These are phyloP conservation scores for Apogon hyalosoma DNA, from an alignment of 2,797 vertebrate genomes.

Conservation along the genomic window DNA sequence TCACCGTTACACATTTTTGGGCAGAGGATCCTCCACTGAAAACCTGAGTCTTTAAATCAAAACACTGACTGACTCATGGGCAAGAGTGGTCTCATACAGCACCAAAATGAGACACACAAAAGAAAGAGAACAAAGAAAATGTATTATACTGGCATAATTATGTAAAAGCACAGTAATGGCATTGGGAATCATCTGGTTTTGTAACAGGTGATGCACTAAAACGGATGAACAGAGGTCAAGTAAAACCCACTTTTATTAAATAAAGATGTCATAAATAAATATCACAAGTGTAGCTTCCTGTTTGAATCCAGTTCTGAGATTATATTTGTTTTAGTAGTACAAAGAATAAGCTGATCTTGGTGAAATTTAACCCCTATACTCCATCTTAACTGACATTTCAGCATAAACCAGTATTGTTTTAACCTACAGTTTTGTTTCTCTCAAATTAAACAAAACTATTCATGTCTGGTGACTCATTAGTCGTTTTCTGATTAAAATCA, in stretches of 20 bases:
- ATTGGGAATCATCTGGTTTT: no score
- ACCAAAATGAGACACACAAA: no score
- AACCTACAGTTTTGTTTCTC: background rate
- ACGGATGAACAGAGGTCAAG: no score
- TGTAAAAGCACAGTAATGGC: no score
- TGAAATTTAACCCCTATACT: background rate
- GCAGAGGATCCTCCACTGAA: background rate
- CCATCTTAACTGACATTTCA: background rate
- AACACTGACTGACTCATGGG: conserved; percentile 9
- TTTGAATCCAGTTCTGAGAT: conserved; percentile 1
- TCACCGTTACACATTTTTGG: conserved; percentile 45
- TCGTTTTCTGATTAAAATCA: conserved; percentile 33
- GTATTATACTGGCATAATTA: no score
- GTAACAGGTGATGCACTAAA: background rate
- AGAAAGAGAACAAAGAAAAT: no score
- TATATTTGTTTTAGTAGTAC: background rate
- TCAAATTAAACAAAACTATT: background rate
- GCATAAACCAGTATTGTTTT: background rate
- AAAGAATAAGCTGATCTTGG: background rate
- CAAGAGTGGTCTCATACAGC: background rate
- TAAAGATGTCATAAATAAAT: background rate
- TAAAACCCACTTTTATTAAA: conserved; percentile 1
- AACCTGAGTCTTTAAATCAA: conserved; percentile 1
- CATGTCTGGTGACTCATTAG: conserved; percentile 7
- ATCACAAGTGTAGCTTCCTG: background rate